Evolutionary conservation across 64 coral and sea anemone species (phyloP), one percentile per base, ranked within the genome.

Genomic region (Orbicella faveolata): DNA sequence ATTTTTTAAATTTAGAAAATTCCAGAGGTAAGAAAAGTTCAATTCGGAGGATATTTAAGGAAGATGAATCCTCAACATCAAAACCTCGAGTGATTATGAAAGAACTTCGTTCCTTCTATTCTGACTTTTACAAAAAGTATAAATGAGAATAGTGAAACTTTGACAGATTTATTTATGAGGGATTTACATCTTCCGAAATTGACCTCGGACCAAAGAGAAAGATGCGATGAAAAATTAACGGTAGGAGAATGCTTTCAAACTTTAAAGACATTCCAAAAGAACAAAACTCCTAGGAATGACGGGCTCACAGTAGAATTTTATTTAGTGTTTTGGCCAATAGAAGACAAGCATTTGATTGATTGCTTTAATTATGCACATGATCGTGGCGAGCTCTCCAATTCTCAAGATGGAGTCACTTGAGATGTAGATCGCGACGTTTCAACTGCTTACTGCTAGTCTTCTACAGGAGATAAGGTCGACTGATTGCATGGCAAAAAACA

Each of bases 241-340:
- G 61, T 89, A 21, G 65, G 21, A 36, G 73, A 89, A 89, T 89
- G 75, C 52, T 80, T 89, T 15, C 59, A 89, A 11, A 54, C 53
- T 65, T 39, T 39, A 39, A 39, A 39, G 37, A 39, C 44, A 80
- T 89, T 89, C 52, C 30, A 89, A 80, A 79, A 89, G 51, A 89
- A 80, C 39, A 89, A 89, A 80, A 89, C 88, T n/a, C 88, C 88
- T 80, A 76, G 88, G 36, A 89, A 89, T 69, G 88, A 89, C 41
- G 64, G 59, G 15, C 59, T 74, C n/a, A 80, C 77, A 16, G 79
- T 80, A 12, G 62, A 81, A 81, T 90, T 80, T 90, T 90, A 90
- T 73, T 80, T 52, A 74, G 77, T 66, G 7, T 90, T 90, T 81
- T 90, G 88, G 77, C 19, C 76, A 15, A 6, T 72, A 13, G 36